Base-by-base conservation (phyloP, 1,140 invertebrate genomes). In the Eueides isabella region DNA sequence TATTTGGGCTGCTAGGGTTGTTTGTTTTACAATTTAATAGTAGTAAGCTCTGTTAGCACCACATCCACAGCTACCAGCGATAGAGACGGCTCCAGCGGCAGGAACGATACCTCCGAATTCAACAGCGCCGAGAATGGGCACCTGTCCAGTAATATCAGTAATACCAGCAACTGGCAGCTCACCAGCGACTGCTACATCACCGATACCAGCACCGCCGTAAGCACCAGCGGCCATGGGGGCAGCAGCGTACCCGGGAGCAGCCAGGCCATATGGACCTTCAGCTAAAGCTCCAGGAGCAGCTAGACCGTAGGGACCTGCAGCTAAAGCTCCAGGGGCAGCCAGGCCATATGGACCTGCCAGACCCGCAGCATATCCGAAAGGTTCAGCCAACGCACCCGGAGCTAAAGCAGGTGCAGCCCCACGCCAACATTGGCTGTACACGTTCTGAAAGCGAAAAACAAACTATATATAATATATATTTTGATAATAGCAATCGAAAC, bases 61-160 rank as follows among this genome's bases (percentile, higher is more conserved):
- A 62, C 82, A 84, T 9, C 80, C 81, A 19, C 80, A 85, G 62
- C 75, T 77, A 29, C 85, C 85, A 64, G 74, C 66, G 63, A 87
- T 85, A 61, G 84, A 64, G 30, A 85, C 84, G 3, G 79, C 64
- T 23, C 85, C 85, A 77, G 70, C 78, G 31, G 84, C 85, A 33
- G 79, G 81, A 1, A 85, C 44, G 19, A 73, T 74, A 35, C 85
- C 85, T 11, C 76, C 77, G 72, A 82, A 84, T 16, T 71, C 61
- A 16, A 86, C 85, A 28, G 80, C 77, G 14, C 85, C 85, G 28
- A 81, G 72, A 44, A 86, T 80, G n/a, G 84, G 81, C 41, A 86
- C 83, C 38, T 82, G 80, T 11, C 83, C 86, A 29, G 74, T 72
- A 16, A 85, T 80, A 16, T 77, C 11, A 4, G 84, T 81, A 26